Percentiles rank a stretch among this genome's conserved stretches.
Evolutionary conservation across 92 coral and sea anemone species (phyloP).

Genomic region (Actinernus sp.): DNA sequence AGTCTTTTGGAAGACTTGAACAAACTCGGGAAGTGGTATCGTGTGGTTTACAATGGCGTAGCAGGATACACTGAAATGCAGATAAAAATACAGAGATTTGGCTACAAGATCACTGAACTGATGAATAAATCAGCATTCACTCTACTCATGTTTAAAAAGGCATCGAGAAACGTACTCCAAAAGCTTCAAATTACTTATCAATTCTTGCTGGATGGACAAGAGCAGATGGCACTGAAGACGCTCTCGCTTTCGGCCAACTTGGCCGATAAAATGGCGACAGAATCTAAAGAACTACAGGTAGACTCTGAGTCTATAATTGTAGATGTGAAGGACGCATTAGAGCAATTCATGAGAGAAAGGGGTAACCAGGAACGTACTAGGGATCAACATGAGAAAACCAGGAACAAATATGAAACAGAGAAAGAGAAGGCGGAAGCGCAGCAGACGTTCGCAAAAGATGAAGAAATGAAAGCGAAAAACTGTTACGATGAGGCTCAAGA

Average conservation of each 20-base stretch:
- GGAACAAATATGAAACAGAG: not conserved
- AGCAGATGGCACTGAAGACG: conserved; percentile 68
- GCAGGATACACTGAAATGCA: conserved; percentile 64
- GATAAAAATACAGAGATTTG: conserved; percentile 64
- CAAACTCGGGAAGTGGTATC: conserved; percentile 65
- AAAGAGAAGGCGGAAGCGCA: conserved; percentile 34
- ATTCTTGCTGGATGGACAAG: conserved; percentile 58
- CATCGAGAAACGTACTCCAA: conserved; percentile 52
- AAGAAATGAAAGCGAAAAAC: conserved; percentile 27
- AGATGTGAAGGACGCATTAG: conserved; percentile 51
- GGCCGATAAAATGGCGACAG: conserved; percentile 61
- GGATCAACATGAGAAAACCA: too few relatives aligned
- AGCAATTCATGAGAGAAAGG: conserved; percentile 43
- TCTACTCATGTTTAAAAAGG: conserved; percentile 47
- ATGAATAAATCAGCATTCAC: conserved; percentile 70
- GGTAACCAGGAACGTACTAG: conserved; percentile 21
- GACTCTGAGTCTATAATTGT: conserved; percentile 49
- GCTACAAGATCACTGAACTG: conserved; percentile 68
- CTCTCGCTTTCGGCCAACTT: conserved; percentile 37
- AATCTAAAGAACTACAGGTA: conserved; percentile 50
- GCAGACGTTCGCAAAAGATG: conserved; percentile 32
- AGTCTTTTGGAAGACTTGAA: conserved; percentile 62
- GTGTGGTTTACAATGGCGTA: conserved; percentile 72
- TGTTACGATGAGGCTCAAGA: conserved; percentile 37
- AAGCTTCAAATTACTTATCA: conserved; percentile 51